phyloP scores from a whole-genome alignment of 2,888 invertebrate genomes.

The Mythimna ferrago region DNA sequence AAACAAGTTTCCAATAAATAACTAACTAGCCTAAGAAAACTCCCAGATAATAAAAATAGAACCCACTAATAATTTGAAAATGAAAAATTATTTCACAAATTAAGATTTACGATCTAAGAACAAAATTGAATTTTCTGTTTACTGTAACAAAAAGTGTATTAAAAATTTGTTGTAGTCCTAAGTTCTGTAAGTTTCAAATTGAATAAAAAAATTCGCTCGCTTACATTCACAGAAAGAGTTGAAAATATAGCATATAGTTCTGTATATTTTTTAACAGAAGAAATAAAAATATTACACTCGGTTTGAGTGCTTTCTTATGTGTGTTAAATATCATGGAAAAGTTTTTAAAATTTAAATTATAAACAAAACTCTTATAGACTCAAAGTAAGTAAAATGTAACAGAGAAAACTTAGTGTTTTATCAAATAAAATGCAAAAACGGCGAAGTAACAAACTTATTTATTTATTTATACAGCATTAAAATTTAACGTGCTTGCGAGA shows the following conservation, averaged over 20 bases:
- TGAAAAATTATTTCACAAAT: conserved; percentile 39
- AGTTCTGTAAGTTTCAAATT: conserved; percentile 54
- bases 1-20: neutral
- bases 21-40: neutral
- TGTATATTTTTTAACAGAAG: conserved; percentile 19
- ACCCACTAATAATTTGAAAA: conserved; percentile 9
- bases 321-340: too few species aligned
- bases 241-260: neutral
- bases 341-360: too few species aligned
- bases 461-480: too few species aligned
- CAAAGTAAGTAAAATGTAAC: too few species aligned
- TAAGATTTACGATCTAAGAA: conserved; percentile 34
- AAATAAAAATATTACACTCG: neutral
- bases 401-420: too few species aligned
- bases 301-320: too few species aligned
- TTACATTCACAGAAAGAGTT: conserved; percentile 39
- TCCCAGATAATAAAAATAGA: neutral
- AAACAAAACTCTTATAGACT: too few species aligned
- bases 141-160: conserved; percentile 52
- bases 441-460: too few species aligned
- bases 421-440: too few species aligned
- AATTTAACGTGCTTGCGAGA: too few species aligned
- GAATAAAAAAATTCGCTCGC: conserved; percentile 57
- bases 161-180: conserved; percentile 50
- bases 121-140: conserved; percentile 54